phyloP scores from a whole-genome alignment of 2,888 invertebrate species.

The Drosophila imparisetae region DNA sequence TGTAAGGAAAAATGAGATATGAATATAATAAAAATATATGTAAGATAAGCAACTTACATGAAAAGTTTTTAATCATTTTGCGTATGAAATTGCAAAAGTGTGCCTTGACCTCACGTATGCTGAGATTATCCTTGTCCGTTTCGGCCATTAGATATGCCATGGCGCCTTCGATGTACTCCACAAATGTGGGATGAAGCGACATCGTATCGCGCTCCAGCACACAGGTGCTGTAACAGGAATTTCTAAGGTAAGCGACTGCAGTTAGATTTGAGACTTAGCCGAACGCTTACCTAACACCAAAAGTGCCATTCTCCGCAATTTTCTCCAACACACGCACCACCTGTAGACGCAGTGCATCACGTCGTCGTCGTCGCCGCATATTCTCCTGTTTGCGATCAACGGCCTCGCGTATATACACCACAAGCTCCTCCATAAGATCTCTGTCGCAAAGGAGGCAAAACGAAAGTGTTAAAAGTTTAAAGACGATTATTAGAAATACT shows the following conservation, averaged over 20 bases:
- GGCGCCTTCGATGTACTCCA: slow-evolving; percentile 98
- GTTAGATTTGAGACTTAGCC: neutral
- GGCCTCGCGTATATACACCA: slow-evolving; percentile 96
- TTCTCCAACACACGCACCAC: slow-evolving; percentile 96
- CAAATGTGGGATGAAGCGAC: slow-evolving; percentile 92
- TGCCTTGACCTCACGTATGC: slow-evolving; percentile 94
- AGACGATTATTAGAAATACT: neutral
- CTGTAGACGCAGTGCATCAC: slow-evolving; percentile 96
- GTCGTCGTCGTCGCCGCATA: slow-evolving; percentile 93
- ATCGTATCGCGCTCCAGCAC: slow-evolving; percentile 93
- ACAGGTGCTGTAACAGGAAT: slow-evolving; percentile 87
- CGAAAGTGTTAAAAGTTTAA: slow-evolving; percentile 3
- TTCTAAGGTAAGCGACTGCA: neutral
- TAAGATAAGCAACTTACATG: slow-evolving; percentile 88
- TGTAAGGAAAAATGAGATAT: slow-evolving; percentile 80
- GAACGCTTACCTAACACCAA: slow-evolving; percentile 88
- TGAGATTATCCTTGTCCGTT: slow-evolving; percentile 95
- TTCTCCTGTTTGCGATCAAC: slow-evolving; percentile 99
- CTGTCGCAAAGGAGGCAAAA: slow-evolving; percentile 85
- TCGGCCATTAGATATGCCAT: slow-evolving; percentile 96
- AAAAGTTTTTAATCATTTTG: slow-evolving; percentile 96
- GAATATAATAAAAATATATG: neutral
- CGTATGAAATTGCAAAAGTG: slow-evolving; percentile 97
- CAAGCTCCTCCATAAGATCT: slow-evolving; percentile 97
- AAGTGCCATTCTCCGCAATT: slow-evolving; percentile 95